Evolutionary conservation across 2,888 invertebrate species (phyloP).

Genomic region (Spilarctia lutea): DNA sequence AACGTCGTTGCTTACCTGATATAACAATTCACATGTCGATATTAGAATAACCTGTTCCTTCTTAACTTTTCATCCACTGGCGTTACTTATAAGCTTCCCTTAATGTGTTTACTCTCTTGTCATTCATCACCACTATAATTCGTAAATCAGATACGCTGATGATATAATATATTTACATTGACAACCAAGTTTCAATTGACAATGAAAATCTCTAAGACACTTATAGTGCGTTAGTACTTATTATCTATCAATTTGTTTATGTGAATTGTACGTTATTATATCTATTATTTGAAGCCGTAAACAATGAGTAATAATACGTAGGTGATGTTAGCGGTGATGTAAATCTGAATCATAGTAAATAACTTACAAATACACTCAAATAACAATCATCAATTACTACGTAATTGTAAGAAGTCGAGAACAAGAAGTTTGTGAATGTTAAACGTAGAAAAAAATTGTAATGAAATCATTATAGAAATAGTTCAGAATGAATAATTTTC

Average conservation of each 20-base stretch:
- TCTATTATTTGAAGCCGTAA: slow-evolving; percentile 9
- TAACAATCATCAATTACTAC: background rate
- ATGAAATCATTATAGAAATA: no score
- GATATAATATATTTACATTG: slow-evolving; percentile 10
- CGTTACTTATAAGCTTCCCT: background rate
- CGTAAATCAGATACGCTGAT: background rate
- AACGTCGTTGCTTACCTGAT: no score
- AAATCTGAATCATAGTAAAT: slow-evolving; percentile 20
- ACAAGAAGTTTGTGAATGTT: background rate
- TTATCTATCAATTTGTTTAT: slow-evolving; percentile 11
- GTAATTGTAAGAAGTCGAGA: background rate
- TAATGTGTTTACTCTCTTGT: background rate
- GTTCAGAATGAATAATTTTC: no score
- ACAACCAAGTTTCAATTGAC: background rate
- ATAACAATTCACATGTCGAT: no score
- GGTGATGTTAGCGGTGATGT: slow-evolving; percentile 18
- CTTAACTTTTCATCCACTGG: background rate
- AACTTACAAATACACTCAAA: background rate
- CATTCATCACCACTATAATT: background rate
- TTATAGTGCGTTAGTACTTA: background rate
- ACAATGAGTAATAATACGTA: slow-evolving; percentile 12
- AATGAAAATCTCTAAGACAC: background rate
- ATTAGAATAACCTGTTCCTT: background rate
- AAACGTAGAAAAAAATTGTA: background rate
- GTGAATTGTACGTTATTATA: slow-evolving; percentile 5